phyloP scores from a whole-genome alignment of 1,140 invertebrate species.

The Drosophila sp. region DNA sequence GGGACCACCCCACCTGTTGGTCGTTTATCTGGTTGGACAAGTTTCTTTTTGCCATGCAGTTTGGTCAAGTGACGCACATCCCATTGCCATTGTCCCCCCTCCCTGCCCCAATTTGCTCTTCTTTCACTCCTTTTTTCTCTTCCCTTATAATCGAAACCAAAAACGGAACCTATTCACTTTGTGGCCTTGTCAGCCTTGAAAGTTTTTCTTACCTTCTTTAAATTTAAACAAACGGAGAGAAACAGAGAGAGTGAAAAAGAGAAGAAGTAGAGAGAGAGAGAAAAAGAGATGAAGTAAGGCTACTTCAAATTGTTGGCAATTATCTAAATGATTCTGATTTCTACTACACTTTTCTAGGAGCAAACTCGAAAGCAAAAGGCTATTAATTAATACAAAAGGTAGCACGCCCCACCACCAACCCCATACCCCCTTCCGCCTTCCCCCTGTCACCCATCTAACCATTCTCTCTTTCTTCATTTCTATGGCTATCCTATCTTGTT shows the following conservation, averaged over 20 bases:
- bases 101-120: not conserved
- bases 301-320: slow-evolving; percentile 8
- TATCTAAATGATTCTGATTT: slow-evolving; percentile 10
- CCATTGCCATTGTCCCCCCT: slow-evolving; percentile 43
- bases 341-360: not conserved
- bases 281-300: not conserved
- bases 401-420: not conserved
- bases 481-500: not conserved
- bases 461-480: not conserved
- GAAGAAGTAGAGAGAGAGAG: not conserved
- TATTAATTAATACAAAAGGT: slow-evolving; percentile 10
- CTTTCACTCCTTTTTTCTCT: not conserved
- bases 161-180: not conserved
- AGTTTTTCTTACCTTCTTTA: not conserved
- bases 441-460: not conserved
- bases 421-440: not conserved
- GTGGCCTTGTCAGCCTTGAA: not conserved
- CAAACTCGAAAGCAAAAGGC: not conserved
- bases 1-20: slow-evolving; percentile 38
- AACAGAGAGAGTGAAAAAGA: not conserved
- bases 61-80: slow-evolving; percentile 39
- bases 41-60: slow-evolving; percentile 22
- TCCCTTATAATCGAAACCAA: not conserved
- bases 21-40: slow-evolving; percentile 52
- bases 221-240: not conserved